Conservation (phyloP, 2,113 vertebrate species). For the Podarcis muralis region DNA sequence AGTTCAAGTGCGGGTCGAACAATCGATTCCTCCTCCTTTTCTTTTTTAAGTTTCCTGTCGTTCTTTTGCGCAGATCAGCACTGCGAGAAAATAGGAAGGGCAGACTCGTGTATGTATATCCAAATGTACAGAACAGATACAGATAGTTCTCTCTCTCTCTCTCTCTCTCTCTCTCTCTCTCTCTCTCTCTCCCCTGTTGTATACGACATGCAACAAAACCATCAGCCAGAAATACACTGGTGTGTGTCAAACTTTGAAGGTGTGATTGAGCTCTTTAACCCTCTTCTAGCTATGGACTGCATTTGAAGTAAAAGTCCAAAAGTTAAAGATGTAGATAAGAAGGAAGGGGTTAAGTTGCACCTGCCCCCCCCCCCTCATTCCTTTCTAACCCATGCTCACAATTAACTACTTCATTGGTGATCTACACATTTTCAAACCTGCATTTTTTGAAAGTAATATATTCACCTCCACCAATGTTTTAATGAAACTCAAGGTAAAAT, state of each 20-base stretch:
- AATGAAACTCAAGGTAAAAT: conserved; percentile 22
- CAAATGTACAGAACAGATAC: conserved; percentile 7
- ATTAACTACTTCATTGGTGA: conserved; percentile 17
- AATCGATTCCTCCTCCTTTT: conserved; percentile 90
- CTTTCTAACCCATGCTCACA: conserved; percentile 41
- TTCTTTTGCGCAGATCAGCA: conserved; percentile 96
- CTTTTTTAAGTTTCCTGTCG: conserved; percentile 92
- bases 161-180: background rate
- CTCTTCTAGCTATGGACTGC: conserved; percentile 25
- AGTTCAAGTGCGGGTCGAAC: conserved; percentile 97
- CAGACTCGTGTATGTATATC: conserved; percentile 81
- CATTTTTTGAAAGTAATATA: conserved; percentile 45
- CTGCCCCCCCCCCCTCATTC: background rate
- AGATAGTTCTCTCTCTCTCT: background rate
- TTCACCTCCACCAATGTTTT: conserved; percentile 50
- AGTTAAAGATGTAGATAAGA: conserved; percentile 8
- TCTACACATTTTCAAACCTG: conserved; percentile 48
- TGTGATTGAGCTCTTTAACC: conserved; percentile 34
- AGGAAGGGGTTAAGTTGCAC: conserved; percentile 3
- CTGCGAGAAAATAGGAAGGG: conserved; percentile 83
- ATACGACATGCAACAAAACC: background rate
- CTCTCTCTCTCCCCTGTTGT: background rate
- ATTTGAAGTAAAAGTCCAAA: conserved; percentile 49
- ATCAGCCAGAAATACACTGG: background rate
- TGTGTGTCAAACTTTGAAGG: conserved; percentile 58